Evolutionary conservation across 2,888 invertebrate species (phyloP).

Genomic region (Anaspis maculata): DNA sequence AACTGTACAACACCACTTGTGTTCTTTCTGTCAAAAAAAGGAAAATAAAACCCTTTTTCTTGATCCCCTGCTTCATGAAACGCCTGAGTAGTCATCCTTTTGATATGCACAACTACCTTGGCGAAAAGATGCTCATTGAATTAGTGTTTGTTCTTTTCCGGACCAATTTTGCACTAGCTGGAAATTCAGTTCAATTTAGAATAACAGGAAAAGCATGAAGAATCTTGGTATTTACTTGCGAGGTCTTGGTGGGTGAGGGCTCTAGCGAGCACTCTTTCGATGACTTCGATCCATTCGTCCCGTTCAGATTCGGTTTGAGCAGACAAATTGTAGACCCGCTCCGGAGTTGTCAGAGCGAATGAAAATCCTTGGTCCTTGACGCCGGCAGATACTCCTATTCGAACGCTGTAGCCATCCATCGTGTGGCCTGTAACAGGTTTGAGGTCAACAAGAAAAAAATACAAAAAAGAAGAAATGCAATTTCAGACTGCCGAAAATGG

Average conservation of each 20-base stretch:
- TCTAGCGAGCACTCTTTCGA: conserved; percentile 65
- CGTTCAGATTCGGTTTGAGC: conserved; percentile 70
- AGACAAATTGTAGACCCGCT: conserved; percentile 66
- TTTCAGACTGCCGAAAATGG: too few relatives aligned
- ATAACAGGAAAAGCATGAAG: neutral
- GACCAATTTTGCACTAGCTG: conserved; percentile 64
- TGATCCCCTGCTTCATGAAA: too few relatives aligned
- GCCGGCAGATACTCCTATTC: conserved; percentile 57
- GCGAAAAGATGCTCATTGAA: conserved; percentile 69
- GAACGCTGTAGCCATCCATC: conserved; percentile 67
- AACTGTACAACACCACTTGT: too few relatives aligned
- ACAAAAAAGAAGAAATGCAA: too few relatives aligned
- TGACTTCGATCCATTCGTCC: conserved; percentile 70
- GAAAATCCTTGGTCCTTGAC: conserved; percentile 71
- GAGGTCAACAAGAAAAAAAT: too few relatives aligned
- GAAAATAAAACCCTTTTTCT: too few relatives aligned
- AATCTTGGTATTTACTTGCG: conserved; percentile 48
- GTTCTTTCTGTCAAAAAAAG: too few relatives aligned
- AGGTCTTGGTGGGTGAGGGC: conserved; percentile 74
- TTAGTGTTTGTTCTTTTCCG: conserved; percentile 65
- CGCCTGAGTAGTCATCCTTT: too few relatives aligned
- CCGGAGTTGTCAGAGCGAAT: conserved; percentile 76
- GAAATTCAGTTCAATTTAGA: conserved; percentile 19
- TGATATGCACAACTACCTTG: too few relatives aligned
- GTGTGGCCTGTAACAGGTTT: conserved; percentile 64